These are phyloP conservation scores for Heliconius hortense DNA, from an alignment of 2,888 invertebrate genomes.

Conservation along the genomic window DNA sequence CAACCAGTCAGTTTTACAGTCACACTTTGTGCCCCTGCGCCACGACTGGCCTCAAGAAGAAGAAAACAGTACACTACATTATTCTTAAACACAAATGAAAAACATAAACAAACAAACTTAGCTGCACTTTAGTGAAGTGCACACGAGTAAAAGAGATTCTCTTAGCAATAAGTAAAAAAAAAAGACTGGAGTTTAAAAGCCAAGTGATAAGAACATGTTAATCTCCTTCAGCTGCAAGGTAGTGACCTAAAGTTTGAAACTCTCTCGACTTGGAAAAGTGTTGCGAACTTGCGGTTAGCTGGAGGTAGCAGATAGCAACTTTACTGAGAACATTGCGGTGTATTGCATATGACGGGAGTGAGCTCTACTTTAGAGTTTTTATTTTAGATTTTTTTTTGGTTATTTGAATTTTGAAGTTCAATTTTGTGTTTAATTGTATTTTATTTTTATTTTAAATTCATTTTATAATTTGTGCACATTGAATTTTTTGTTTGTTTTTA, in stretches of 20 bases:
- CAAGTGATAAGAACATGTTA: conserved; percentile 45
- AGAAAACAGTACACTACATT: too few relatives aligned
- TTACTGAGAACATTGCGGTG: conserved; percentile 60
- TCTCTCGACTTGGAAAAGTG: conserved; percentile 47
- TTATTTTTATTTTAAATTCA: too few relatives aligned
- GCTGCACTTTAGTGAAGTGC: conserved; percentile 6
- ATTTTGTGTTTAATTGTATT: not conserved
- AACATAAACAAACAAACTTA: conserved; percentile 10
- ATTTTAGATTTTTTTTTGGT: not conserved
- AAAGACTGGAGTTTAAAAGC: conserved; percentile 38
- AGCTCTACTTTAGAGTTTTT: conserved; percentile 40
- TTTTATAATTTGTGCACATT: too few relatives aligned
- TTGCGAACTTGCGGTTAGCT: conserved; percentile 59
- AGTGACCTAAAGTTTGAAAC: conserved; percentile 45
- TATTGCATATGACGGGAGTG: conserved; percentile 45
- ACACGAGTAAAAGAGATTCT: conserved; percentile 3
- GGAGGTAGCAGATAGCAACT: conserved; percentile 52
- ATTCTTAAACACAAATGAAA: not conserved
- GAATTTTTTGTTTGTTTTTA: too few relatives aligned
- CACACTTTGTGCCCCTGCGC: too few relatives aligned
- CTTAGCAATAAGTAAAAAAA: conserved; percentile 27
- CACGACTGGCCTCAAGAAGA: too few relatives aligned
- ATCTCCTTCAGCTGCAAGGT: conserved; percentile 42
- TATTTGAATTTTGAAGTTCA: not conserved
- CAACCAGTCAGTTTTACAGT: too few relatives aligned